A percentile compares a stretch with the other conserved stretches of the same genome.
These are phyloP conservation scores for Actenoides hombroni DNA, from an alignment of 2,113 vertebrate genomes.

Conservation along the genomic window DNA sequence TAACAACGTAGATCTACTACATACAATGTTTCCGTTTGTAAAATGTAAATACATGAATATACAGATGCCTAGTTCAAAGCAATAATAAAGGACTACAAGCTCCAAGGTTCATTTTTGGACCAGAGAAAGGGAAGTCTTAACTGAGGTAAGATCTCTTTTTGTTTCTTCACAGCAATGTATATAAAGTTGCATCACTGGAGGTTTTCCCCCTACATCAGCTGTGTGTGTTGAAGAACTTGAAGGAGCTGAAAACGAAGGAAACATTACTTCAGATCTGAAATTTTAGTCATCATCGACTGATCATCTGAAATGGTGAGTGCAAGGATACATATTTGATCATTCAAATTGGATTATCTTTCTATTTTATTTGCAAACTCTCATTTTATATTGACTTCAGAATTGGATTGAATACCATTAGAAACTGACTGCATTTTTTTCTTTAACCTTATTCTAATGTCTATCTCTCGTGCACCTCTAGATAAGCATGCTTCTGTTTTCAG, in stretches of 20 bases:
- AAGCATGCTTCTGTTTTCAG: background rate
- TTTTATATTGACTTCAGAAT: background rate
- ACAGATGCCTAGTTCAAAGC: background rate
- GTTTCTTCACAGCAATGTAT: background rate
- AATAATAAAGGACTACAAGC: background rate
- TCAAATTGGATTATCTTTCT: background rate
- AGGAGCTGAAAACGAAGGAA: background rate
- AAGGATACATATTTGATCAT: background rate
- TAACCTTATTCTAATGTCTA: background rate
- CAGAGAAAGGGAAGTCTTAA: background rate
- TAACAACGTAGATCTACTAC: background rate
- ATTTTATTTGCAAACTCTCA: background rate
- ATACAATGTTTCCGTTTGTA: background rate
- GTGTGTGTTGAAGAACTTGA: background rate
- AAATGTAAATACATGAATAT: background rate
- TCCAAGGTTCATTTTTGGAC: background rate
- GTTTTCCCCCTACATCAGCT: background rate
- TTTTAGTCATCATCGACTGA: fast-evolving
- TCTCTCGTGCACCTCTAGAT: background rate
- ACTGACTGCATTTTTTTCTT: background rate
- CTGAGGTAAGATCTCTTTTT: background rate
- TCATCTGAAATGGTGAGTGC: background rate
- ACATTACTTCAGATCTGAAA: background rate
- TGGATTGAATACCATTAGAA: background rate
- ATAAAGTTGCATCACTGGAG: background rate